Evolutionary conservation across 1,140 invertebrate genomes (phyloP).

Genomic region (Drosophila quadrilineata): DNA sequence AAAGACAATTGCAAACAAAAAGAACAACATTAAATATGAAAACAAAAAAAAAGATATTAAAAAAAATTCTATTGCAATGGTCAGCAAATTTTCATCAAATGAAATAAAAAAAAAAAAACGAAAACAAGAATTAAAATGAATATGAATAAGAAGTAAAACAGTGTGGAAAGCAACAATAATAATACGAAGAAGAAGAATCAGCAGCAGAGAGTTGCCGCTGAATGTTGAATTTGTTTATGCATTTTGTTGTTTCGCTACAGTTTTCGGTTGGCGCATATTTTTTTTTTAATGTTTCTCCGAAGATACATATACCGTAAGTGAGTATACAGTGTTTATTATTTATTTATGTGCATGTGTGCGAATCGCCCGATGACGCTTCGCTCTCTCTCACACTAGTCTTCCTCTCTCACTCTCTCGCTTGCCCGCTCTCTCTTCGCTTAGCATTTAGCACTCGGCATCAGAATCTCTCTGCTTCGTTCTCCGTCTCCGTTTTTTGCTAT

Average conservation of each 20-base stretch:
- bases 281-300: conserved; percentile 41
- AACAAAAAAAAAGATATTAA: conserved; percentile 48
- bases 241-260: conserved; percentile 56
- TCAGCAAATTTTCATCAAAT: conserved; percentile 76
- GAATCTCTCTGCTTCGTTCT: conserved; percentile 21
- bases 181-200: background rate
- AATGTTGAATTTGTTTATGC: conserved; percentile 52
- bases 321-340: conserved; percentile 20
- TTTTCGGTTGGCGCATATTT: conserved; percentile 36
- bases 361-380: too few species aligned
- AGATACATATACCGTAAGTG: conserved; percentile 11
- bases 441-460: conserved; percentile 13
- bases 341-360: conserved; percentile 8
- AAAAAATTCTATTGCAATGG: conserved; percentile 71
- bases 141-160: too few species aligned
- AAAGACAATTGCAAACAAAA: conserved; percentile 34
- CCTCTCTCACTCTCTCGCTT: too few species aligned
- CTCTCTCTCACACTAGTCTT: too few species aligned
- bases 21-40: conserved; percentile 36
- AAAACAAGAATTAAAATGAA: conserved; percentile 8
- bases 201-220: conserved; percentile 4
- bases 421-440: conserved; percentile 15
- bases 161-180: background rate
- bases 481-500: conserved; percentile 7
- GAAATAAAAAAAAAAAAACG: conserved; percentile 6